phyloP scores from a whole-genome alignment of 2,888 invertebrate species.

The Cinara cedri region DNA sequence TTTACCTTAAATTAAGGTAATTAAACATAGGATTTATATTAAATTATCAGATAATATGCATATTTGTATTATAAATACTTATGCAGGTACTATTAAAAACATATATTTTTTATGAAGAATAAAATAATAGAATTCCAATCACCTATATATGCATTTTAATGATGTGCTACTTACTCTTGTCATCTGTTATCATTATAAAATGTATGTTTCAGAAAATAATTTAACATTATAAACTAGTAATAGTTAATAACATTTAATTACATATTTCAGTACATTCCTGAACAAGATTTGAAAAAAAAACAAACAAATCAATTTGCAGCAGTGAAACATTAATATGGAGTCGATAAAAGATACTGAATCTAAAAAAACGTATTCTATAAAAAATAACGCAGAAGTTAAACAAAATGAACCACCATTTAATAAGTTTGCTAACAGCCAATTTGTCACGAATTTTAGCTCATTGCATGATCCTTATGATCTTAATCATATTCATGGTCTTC shows the following conservation, averaged over 20 bases:
- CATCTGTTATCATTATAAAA: too few species aligned
- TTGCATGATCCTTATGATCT: slow-evolving; percentile 26
- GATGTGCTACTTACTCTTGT: too few species aligned
- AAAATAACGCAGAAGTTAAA: slow-evolving; percentile 14
- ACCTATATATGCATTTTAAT: too few species aligned
- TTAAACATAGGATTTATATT: too few species aligned
- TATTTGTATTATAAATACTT: too few species aligned
- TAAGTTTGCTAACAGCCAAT: background rate
- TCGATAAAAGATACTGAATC: too few species aligned
- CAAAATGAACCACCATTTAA: background rate
- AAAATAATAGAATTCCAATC: too few species aligned
- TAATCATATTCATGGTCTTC: slow-evolving; percentile 34
- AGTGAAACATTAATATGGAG: slow-evolving; percentile 15
- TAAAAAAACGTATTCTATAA: background rate
- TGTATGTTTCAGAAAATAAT: background rate
- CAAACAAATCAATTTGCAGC: background rate
- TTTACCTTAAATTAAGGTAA: too few species aligned
- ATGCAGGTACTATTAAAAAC: too few species aligned
- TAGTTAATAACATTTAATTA: background rate
- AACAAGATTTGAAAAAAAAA: slow-evolving; percentile 36
- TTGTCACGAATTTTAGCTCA: background rate
- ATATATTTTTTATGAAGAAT: too few species aligned
- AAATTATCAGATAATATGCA: too few species aligned
- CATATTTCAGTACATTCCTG: slow-evolving; percentile 5
- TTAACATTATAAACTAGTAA: background rate